Conservation (phyloP, 2,113 vertebrate species). For the Microcebus lehilahytsara region DNA sequence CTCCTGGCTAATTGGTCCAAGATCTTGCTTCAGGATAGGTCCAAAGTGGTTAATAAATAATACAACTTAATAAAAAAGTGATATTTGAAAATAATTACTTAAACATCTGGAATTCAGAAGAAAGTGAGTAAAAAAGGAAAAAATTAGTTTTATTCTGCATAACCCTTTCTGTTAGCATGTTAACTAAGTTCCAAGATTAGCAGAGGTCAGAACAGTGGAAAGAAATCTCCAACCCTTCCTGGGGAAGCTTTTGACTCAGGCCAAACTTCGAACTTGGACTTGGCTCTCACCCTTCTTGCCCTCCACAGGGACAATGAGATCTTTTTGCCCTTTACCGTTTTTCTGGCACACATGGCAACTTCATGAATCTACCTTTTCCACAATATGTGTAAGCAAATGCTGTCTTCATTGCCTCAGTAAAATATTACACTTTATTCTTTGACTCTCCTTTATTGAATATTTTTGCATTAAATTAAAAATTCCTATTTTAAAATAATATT, state of each 20-base stretch:
- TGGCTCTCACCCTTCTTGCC: neutral
- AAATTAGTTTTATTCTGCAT: neutral
- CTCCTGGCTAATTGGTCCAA: neutral
- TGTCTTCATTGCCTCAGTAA: neutral
- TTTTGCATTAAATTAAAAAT: neutral
- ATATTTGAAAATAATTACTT: conserved; percentile 25
- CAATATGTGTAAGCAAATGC: neutral
- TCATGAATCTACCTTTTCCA: neutral
- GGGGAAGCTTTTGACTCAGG: neutral
- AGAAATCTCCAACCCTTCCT: neutral
- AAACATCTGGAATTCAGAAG: conserved; percentile 26
- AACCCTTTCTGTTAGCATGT: neutral
- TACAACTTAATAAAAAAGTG: neutral
- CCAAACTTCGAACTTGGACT: neutral
- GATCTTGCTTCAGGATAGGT: neutral
- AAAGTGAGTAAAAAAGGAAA: conserved; percentile 34
- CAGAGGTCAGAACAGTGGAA: neutral
- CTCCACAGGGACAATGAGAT: neutral
- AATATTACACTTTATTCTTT: neutral
- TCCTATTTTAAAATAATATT: neutral
- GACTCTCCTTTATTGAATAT: neutral
- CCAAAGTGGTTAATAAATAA: conserved; percentile 16
- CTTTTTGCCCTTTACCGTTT: neutral
- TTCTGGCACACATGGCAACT: conserved; percentile 1
- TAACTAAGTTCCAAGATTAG: conserved; percentile 30